Base-by-base conservation (phyloP, 2,888 invertebrate genomes). In the Dolomedes plantarius region DNA sequence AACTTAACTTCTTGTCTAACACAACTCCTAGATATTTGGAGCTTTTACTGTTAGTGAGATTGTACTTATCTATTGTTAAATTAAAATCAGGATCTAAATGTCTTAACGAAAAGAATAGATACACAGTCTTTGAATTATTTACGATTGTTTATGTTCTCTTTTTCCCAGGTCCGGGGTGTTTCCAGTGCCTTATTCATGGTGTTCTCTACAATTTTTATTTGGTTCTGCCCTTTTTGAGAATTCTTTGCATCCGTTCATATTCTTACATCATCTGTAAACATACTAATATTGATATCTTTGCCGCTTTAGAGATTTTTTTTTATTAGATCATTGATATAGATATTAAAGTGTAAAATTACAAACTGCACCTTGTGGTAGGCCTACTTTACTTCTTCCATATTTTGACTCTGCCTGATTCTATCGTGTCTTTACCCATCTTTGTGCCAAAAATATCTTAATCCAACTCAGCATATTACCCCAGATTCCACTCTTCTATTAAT, bases 41-140 rank as follows among this genome's bases (percentile, higher is more conserved):
- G 71, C 27, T 71, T 16, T 13, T 71, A 27, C 28, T 71, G 19
- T 41, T 71, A 2, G 19, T 36, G 9, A 73, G 31, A 9, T 11
- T 16, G 3, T 5, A 6, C 3, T 50, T 13, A 13, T 73, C 31
- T n/a, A 19, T 5, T 36, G 31, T n/a, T 5, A 31, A 16, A 28
- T n/a, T 16, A 41, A 72, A 28, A 46, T 72, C 27, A 23, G n/a
- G 13, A 16, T 50, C 7, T 28, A 29, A 16, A 3, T 46, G 6
- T 0, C n/a, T 36, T 7, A 13, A 7, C 29, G 31, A 73, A 23
- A 73, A 73, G 31, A 73, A 62, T 16, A 62, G 62, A 0, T 73
- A 73, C n/a, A 56, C 62, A n/a, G 73, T 73, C 31, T 73, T 72
- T 23, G 41, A 72, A 0, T 19, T 73, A 19, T 29, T 19, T 19